Percentiles rank a stretch among this genome's conserved stretches.
These are phyloP conservation scores for Drosophila infuscata DNA, from an alignment of 2,888 invertebrate genomes.

Conservation along the genomic window DNA sequence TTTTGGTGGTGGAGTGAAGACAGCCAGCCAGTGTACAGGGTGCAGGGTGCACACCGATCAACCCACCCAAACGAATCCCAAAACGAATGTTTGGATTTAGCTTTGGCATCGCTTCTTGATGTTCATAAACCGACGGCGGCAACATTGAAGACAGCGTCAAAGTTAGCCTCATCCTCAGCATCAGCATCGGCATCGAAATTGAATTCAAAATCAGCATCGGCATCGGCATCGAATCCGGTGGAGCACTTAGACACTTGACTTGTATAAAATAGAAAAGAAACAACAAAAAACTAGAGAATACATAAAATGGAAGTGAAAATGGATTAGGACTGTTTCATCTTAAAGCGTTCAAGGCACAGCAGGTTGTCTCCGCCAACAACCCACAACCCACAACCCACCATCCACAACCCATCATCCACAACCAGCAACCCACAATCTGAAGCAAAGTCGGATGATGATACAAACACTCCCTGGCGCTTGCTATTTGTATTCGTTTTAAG, in stretches of 20 bases:
- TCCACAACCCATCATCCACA: background rate
- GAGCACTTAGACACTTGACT: constrained; percentile 71
- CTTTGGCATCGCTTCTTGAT: constrained; percentile 46
- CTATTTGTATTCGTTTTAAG: background rate
- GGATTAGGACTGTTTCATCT: constrained; percentile 75
- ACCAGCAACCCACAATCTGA: background rate
- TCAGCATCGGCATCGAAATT: constrained; percentile 12
- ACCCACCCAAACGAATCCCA: constrained; percentile 22
- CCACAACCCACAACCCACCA: background rate
- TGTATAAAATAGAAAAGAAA: background rate
- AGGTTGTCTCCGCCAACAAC: constrained; percentile 1
- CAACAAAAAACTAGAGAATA: background rate
- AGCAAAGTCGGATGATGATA: background rate
- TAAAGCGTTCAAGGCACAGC: constrained; percentile 8
- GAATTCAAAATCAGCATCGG: constrained; percentile 15
- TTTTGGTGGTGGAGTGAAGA: constrained; percentile 48
- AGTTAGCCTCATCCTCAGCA: constrained; percentile 29
- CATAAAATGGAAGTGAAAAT: constrained; percentile 35
- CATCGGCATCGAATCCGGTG: constrained; percentile 44
- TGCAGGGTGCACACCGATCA: background rate
- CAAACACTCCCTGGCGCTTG: background rate
- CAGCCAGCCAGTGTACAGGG: constrained; percentile 8
- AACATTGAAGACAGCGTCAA: constrained; percentile 35
- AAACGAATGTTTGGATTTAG: constrained; percentile 64
- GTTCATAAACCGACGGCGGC: constrained; percentile 42